phyloP scores from a whole-genome alignment of 2,113 vertebrate species.

The Fregata magnificens region DNA sequence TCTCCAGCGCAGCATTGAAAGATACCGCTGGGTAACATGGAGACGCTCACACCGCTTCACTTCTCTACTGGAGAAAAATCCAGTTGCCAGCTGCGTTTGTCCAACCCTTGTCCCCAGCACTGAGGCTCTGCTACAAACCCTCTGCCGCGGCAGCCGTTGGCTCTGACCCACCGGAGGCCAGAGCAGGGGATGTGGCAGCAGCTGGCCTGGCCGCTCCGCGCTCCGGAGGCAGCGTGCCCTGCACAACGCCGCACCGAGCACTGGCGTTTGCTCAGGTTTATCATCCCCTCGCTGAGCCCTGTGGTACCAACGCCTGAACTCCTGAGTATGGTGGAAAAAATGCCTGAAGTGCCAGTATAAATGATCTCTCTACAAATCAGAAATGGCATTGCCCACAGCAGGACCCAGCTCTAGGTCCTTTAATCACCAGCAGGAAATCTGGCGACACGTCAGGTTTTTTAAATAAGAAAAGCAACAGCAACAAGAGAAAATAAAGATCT shows the following conservation, averaged over 20 bases:
- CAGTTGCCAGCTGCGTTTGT: rapidly evolving
- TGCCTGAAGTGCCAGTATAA: not conserved
- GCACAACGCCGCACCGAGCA: not conserved
- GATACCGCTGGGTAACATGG: not conserved
- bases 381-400: not conserved
- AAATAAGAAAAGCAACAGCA: not conserved
- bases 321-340: not conserved
- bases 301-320: not conserved
- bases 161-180: rapidly evolving
- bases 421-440: not conserved
- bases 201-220: not conserved
- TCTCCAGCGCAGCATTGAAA: not conserved
- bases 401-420: not conserved
- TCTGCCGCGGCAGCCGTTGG: rapidly evolving
- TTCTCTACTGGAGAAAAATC: not conserved
- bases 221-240: not conserved
- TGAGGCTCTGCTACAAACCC: not conserved
- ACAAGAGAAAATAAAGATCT: not conserved
- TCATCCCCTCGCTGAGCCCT: not conserved
- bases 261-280: not conserved
- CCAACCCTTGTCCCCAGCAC: not conserved
- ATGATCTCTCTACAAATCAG: not conserved
- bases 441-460: not conserved
- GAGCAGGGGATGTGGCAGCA: not conserved
- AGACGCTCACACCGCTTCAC: not conserved